Evolutionary conservation across 2,888 invertebrate genomes (phyloP).

Genomic region (Caprella mutica): DNA sequence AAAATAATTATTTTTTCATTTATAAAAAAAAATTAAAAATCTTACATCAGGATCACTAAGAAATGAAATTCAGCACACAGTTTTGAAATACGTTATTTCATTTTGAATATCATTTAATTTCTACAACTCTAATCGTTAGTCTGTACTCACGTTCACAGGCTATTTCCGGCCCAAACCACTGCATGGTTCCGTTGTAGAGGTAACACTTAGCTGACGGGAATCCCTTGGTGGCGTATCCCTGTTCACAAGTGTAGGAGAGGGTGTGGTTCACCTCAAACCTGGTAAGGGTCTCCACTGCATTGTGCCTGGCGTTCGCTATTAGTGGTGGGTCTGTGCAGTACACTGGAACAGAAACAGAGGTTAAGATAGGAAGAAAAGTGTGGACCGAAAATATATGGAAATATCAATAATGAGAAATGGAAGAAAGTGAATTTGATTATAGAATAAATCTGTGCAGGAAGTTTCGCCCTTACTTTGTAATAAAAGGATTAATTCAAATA

Average conservation of each 20-base stretch:
- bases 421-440: too few relatives aligned
- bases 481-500: too few relatives aligned
- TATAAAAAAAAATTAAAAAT: too few relatives aligned
- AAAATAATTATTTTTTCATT: too few relatives aligned
- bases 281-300: constrained; percentile 71
- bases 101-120: neutral
- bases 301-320: constrained; percentile 75
- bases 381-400: too few relatives aligned
- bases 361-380: neutral
- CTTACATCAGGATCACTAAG: too few relatives aligned
- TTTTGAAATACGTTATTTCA: neutral
- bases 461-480: too few relatives aligned
- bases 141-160: constrained; percentile 77
- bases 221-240: constrained; percentile 87
- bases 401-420: too few relatives aligned
- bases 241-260: constrained; percentile 83
- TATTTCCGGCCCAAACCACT: constrained; percentile 95
- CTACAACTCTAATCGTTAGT: neutral
- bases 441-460: too few relatives aligned
- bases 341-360: constrained; percentile 36
- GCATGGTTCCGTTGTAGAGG: constrained; percentile 69
- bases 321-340: constrained; percentile 76
- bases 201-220: constrained; percentile 86
- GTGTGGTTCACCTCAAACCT: constrained; percentile 82
- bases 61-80: neutral